Evolutionary conservation across 2,113 vertebrate genomes (phyloP).

Genomic region (Pycnonotus jocosus): DNA sequence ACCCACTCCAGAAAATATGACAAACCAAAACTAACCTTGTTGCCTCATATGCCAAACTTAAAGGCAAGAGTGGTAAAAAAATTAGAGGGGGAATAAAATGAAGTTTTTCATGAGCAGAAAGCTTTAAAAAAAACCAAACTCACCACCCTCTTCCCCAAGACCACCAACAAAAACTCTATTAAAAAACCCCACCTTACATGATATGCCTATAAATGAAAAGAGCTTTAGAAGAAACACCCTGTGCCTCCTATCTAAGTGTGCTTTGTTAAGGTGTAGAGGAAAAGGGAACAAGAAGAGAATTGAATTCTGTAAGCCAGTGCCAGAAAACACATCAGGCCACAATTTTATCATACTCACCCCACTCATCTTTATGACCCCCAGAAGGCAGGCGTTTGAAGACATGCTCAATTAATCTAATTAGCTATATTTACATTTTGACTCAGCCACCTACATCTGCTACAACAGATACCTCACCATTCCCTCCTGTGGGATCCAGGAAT

Average conservation of each 20-base stretch:
- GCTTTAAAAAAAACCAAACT: not conserved
- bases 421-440: not conserved
- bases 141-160: not conserved
- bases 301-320: not conserved
- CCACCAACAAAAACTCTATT: not conserved
- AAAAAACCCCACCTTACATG: rapidly evolving
- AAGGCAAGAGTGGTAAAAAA: not conserved
- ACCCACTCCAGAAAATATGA: not conserved
- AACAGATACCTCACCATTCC: not conserved
- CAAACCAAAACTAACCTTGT: not conserved
- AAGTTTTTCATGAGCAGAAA: not conserved
- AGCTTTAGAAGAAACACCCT: not conserved
- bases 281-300: not conserved
- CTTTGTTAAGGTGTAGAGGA: not conserved
- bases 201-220: not conserved
- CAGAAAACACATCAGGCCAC: not conserved
- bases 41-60: not conserved
- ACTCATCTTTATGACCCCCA: not conserved
- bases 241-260: not conserved
- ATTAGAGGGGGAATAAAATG: not conserved
- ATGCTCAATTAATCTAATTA: constrained; percentile 15
- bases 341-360: not conserved
- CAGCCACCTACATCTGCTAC: not conserved
- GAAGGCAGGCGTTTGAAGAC: not conserved
- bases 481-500: not conserved